Evolutionary conservation across 1,140 invertebrate species (phyloP), one percentile per base, ranked within the genome.

Genomic region (Drosophila gunungcola): DNA sequence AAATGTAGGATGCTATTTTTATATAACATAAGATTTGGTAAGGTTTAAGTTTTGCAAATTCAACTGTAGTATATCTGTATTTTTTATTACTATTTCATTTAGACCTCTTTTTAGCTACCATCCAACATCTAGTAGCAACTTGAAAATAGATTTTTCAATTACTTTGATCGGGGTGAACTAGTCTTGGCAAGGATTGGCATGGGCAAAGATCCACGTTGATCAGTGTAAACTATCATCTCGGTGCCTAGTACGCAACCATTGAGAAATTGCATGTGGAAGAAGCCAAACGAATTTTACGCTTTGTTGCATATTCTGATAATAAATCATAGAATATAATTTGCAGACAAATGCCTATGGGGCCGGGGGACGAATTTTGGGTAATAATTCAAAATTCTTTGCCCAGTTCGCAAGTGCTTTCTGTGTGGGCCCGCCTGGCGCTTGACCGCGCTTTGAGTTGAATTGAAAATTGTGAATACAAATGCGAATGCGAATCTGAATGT

Each of bases 251-350:
- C 48, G 43, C 41, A 58, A 48, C 80, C 63, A 61, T 70, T 65
- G 63, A 78, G 57, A 65, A 76, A 77, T 67, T 36, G 49, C 74
- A 52, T 12, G 45, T 42, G 49, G 58, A 69, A 61, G 55, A 48
- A 74, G 78, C 81, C 81, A 78, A 86, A 78, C 79, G 62, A 89
- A 89, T 89, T 89, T 89, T 78, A 84, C 73, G 84, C 84, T 89
- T 89, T 89, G 84, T 89, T 89, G 84, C 77, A 89, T 52, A 48
- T 67, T 78, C 51, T 84, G 84, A 89, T 90, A 89, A 89, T 89
- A 89, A 89, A 89, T 89, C 80, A 89, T 80, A 80, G 77, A 84
- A 80, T 68, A 80, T 79, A 83, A 86, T 86, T 88, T 79, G 83
- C 74, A 82, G 72, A 82, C 73, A 78, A 82, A 86, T 70, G 75